A percentile compares a stretch with the other conserved stretches of the same genome.
phyloP scores from a whole-genome alignment of 2,113 vertebrate genomes.

The Amia ocellicauda region DNA sequence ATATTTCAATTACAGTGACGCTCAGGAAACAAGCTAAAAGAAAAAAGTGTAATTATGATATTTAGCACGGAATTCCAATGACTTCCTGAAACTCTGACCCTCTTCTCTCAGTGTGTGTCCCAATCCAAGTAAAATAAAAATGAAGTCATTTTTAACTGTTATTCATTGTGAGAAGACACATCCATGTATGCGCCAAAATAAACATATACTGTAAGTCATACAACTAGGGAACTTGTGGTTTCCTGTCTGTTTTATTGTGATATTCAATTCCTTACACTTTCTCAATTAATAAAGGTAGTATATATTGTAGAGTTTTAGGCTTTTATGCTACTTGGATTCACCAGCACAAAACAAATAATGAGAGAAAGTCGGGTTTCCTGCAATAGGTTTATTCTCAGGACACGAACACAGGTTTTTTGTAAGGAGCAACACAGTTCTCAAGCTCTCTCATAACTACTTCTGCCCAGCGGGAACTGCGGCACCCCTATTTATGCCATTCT shows the following conservation, averaged over 20 bases:
- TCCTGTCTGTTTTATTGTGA: conserved; percentile 36
- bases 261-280: conserved; percentile 22
- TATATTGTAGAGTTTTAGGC: too few relatives aligned
- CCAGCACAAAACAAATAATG: too few relatives aligned
- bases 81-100: not conserved
- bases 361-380: too few relatives aligned
- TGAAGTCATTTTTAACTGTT: conserved; percentile 32
- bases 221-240: conserved; percentile 12
- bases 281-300: conserved; percentile 15
- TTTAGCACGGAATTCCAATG: not conserved
- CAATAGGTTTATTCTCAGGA: too few relatives aligned
- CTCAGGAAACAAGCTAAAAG: conserved; percentile 22
- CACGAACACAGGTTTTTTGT: too few relatives aligned
- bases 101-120: not conserved
- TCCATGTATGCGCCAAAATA: not conserved
- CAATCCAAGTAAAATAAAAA: conserved; percentile 34
- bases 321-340: too few relatives aligned
- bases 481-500: too few relatives aligned
- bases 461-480: too few relatives aligned
- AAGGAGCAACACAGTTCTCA: too few relatives aligned
- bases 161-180: not conserved
- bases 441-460: too few relatives aligned
- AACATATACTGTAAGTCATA: not conserved
- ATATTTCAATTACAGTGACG: conserved; percentile 43
- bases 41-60: conserved; percentile 8